phyloP scores from a whole-genome alignment of 2,797 vertebrate genomes.

The Leptodactylus fallax region DNA sequence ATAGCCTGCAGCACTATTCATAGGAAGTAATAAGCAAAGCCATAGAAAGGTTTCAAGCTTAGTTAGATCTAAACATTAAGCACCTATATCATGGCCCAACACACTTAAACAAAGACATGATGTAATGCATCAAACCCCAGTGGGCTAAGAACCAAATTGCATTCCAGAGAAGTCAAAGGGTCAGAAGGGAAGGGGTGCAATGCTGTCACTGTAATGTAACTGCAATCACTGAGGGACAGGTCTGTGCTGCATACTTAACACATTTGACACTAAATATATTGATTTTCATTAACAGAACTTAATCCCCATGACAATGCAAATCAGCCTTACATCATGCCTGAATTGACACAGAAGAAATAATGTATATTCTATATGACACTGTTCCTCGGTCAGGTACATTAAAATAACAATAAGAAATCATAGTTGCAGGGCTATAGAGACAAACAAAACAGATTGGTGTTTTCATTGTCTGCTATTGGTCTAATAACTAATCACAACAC shows the following conservation, averaged over 20 bases:
- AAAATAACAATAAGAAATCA: neutral
- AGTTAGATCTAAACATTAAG: neutral
- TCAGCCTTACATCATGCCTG: neutral
- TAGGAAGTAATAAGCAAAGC: neutral
- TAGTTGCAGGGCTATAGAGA: neutral
- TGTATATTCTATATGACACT: neutral
- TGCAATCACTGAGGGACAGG: neutral
- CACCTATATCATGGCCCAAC: neutral
- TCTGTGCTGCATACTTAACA: slow-evolving; percentile 19
- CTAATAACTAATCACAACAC: too few species aligned
- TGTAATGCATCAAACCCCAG: slow-evolving; percentile 39
- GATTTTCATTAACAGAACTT: slow-evolving; percentile 23
- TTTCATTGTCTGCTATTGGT: too few species aligned
- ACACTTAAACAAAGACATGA: slow-evolving; percentile 16
- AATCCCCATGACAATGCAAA: slow-evolving; percentile 6
- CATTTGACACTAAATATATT: slow-evolving; percentile 15
- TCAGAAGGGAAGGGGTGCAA: neutral
- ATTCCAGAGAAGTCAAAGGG: slow-evolving; percentile 40
- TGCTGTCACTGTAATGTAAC: slow-evolving; percentile 12
- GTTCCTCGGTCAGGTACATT: too few species aligned
- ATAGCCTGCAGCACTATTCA: neutral
- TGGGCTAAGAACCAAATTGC: slow-evolving; percentile 20
- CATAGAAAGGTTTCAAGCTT: too few species aligned
- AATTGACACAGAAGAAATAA: neutral
- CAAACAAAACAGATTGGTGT: neutral